Evolutionary conservation across 2,797 vertebrate genomes (phyloP).

Genomic region (Megaceryle alcyon): DNA sequence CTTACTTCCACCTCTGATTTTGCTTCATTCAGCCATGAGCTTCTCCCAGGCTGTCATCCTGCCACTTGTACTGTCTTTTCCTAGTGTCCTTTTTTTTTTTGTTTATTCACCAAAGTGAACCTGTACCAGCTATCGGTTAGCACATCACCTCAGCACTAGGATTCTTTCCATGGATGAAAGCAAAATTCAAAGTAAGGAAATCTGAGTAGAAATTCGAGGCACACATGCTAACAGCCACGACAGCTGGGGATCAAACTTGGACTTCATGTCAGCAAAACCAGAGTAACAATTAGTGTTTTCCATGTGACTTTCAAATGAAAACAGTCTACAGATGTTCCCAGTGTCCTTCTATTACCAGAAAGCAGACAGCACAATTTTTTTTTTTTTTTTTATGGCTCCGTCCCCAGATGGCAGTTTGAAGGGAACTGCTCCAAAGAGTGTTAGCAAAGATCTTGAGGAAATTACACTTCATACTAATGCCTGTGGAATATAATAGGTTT

Average conservation of each 20-base stretch:
- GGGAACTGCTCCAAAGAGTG: neutral
- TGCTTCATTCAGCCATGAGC: neutral
- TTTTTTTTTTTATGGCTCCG: neutral
- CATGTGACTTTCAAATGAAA: neutral
- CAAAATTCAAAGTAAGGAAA: neutral
- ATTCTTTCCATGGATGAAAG: neutral
- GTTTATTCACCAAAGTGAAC: neutral
- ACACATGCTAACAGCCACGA: neutral
- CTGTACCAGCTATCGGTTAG: neutral
- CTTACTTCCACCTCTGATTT: neutral
- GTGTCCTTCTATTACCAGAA: neutral
- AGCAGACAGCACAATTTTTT: neutral
- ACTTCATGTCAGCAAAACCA: neutral
- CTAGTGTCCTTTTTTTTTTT: neutral
- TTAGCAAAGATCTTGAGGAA: neutral
- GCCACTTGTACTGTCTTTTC: neutral
- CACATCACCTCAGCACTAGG: neutral
- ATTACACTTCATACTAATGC: neutral
- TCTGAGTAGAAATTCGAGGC: neutral
- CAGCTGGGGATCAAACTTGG: rapidly evolving
- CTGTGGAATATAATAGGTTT: neutral
- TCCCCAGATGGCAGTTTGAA: neutral
- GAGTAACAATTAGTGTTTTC: neutral
- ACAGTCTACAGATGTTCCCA: neutral
- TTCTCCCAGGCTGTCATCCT: neutral